These are phyloP conservation scores for Ibidorhyncha struthersii DNA, from an alignment of 2,113 vertebrate species.

Conservation along the genomic window DNA sequence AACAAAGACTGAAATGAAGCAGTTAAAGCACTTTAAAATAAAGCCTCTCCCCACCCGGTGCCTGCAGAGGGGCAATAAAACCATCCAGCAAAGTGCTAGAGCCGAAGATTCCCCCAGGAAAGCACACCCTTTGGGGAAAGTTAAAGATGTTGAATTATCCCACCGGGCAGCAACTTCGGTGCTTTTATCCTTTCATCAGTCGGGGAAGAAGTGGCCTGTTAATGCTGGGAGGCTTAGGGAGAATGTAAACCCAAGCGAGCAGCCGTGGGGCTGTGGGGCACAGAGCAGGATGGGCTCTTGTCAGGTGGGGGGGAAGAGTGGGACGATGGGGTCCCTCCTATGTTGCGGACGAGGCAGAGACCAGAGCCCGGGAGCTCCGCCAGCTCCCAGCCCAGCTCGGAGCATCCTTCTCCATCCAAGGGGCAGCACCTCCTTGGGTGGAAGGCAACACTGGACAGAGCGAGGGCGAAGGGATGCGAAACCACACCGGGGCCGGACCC, in stretches of 20 bases:
- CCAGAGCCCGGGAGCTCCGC: neutral
- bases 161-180: neutral
- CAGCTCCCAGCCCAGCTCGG: neutral
- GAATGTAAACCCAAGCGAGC: neutral
- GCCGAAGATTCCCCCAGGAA: neutral
- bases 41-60: neutral
- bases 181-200: conserved; percentile 18
- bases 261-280: neutral
- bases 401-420: neutral
- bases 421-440: neutral
- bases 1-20: neutral
- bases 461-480: accelerated
- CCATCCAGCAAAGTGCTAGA: neutral
- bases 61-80: conserved; percentile 45
- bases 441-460: neutral
- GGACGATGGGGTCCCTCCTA: too few species aligned
- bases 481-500: neutral
- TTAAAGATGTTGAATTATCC: neutral
- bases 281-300: neutral
- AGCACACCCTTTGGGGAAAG: neutral
- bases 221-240: neutral
- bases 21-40: conserved; percentile 19
- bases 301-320: neutral
- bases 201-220: neutral
- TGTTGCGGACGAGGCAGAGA: accelerated